Evolutionary conservation across 2,888 invertebrate genomes (phyloP), one percentile per base, ranked within the genome.

Genomic region (Acronicta psi): DNA sequence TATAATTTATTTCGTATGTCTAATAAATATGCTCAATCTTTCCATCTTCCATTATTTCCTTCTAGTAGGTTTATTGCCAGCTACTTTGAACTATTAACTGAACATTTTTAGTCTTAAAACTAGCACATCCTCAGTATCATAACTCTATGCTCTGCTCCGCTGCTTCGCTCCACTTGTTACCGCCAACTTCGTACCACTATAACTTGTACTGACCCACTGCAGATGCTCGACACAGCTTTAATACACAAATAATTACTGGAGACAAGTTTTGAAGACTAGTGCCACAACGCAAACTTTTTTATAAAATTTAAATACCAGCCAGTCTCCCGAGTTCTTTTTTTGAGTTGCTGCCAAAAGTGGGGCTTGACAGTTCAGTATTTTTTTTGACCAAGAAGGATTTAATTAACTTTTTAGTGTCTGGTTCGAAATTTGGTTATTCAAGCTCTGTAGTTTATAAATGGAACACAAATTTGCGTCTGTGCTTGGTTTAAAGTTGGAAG

Each of bases 221-320:
- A 73, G 69, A 63, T 64, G 60, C 71, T 68, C 69, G 66, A 76
- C 64, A 73, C 72, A 59, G 77, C 77, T 77, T 80, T 77, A 76
- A 77, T 81, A 80, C 78, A 80, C 81, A 83, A 85, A 85, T 83
- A 81, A 85, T 84, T 83, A 82, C 76, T 72, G 71, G 62, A 74
- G 77, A 79, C 75, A 77, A 77, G 58, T 72, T 80, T 60, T 62
- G 60, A 68, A 53, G 58, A 62, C 43, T 51, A 77, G 63, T 52
- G 63, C 75, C 46, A 66, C 64, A 54, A 51, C 46, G 9, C 43
- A 42, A 49, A 65, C 57, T 49, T 74, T 74, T 46, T 56, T 50
- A 59, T 34, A 18, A 43, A 66, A 69, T 59, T 64, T 64, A 59
- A 64, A 63, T 51, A 59, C 55, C 54, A 62, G 55, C 52, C 46